Percentiles rank a stretch among this genome's conserved stretches.
These are phyloP conservation scores for Drosophila virilis DNA, from an alignment of 1,140 invertebrate species.

Conservation along the genomic window DNA sequence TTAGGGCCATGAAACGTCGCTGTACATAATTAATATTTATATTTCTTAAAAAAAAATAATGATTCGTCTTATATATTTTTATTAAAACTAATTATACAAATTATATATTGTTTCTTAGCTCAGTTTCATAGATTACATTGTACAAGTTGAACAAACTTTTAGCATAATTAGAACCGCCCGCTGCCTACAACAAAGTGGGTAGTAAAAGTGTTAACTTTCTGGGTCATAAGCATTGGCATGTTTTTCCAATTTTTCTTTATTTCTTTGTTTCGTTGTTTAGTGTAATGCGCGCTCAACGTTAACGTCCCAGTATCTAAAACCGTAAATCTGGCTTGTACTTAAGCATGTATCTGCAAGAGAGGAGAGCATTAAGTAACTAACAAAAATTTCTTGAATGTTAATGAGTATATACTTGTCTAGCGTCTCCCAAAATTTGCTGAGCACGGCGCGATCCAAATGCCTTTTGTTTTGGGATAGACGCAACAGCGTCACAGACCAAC, in stretches of 20 bases:
- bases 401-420: constrained; percentile 91
- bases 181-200: background rate
- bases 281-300: constrained; percentile 2
- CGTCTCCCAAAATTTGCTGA: constrained; percentile 98
- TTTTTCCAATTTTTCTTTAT: background rate
- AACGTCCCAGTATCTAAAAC: constrained; percentile 87
- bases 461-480: constrained; percentile 96
- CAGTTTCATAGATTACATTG: constrained; percentile 57
- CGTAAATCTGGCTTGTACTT: constrained; percentile 96
- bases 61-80: constrained; percentile 46
- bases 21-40: no score
- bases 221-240: constrained; percentile 7
- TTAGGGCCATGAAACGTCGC: no score
- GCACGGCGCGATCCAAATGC: constrained; percentile 97
- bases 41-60: no score
- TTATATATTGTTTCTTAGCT: constrained; percentile 42
- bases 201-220: background rate
- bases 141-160: constrained; percentile 62
- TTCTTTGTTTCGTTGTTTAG: background rate
- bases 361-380: background rate
- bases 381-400: background rate
- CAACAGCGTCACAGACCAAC: constrained; percentile 98
- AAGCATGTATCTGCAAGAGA: constrained; percentile 92
- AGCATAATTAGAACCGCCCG: constrained; percentile 35
- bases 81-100: constrained; percentile 68